phyloP scores from a whole-genome alignment of 2,888 invertebrate species.

The Stenotaenia linearis region DNA sequence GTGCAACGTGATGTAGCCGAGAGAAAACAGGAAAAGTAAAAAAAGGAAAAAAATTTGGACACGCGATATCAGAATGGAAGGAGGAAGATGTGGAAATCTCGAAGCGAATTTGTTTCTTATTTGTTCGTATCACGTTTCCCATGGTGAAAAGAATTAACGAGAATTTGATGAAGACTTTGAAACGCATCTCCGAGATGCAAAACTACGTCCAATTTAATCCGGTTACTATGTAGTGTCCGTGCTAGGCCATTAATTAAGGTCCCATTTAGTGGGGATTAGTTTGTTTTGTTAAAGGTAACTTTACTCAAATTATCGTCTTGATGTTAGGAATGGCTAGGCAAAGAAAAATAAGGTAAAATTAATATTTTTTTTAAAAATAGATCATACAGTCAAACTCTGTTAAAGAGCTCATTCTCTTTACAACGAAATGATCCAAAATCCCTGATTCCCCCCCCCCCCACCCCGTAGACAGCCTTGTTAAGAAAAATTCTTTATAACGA shows the following conservation, averaged over 20 bases:
- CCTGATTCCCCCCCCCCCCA: too few species aligned
- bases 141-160: neutral
- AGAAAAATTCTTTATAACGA: too few species aligned
- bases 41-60: neutral
- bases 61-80: neutral
- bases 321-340: neutral
- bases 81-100: neutral
- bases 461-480: too few species aligned
- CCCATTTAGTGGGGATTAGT: neutral
- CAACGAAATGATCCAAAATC: too few species aligned
- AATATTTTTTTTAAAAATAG: too few species aligned
- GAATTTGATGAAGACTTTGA: conserved; percentile 3
- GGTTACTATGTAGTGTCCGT: neutral
- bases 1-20: neutral
- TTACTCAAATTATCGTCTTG: neutral
- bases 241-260: neutral
- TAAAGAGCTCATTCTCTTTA: too few species aligned
- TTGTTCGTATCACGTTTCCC: neutral
- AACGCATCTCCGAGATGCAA: neutral
- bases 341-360: too few species aligned
- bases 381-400: too few species aligned
- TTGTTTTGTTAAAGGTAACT: neutral
- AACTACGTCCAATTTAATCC: neutral
- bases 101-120: neutral
- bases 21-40: neutral